Percentiles rank a stretch among this genome's conserved stretches.
These are phyloP conservation scores for Cyprinella venusta DNA, from an alignment of 2,797 vertebrate genomes.

Conservation along the genomic window DNA sequence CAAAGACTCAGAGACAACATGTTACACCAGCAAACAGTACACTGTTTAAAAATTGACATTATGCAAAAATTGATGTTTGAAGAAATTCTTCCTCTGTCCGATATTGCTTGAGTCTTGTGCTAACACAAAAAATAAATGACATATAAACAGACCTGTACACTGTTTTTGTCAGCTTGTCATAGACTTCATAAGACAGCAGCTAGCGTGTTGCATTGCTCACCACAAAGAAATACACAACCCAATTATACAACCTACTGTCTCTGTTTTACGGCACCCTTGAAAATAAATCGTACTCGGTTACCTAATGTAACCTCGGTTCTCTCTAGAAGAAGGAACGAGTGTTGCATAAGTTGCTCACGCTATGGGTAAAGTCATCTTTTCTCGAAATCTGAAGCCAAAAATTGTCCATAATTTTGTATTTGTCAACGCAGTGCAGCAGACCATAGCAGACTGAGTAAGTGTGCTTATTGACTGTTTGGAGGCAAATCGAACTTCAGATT, in stretches of 20 bases:
- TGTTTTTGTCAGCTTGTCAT: constrained; percentile 27
- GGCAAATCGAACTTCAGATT: neutral
- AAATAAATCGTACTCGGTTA: neutral
- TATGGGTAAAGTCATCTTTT: too few relatives aligned
- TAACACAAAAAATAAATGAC: neutral
- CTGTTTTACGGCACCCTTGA: neutral
- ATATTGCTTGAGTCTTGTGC: constrained; percentile 12
- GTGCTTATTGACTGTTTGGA: too few relatives aligned
- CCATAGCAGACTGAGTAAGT: too few relatives aligned
- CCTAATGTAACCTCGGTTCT: too few relatives aligned
- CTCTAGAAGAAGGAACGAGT: too few relatives aligned
- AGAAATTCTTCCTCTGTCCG: constrained; percentile 1
- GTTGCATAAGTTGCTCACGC: too few relatives aligned
- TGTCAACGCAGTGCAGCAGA: too few relatives aligned
- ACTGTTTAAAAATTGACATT: neutral
- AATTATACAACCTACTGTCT: neutral
- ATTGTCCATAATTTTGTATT: too few relatives aligned
- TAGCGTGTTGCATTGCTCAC: neutral
- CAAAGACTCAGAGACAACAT: constrained; percentile 3
- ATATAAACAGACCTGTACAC: constrained; percentile 6
- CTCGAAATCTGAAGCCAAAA: too few relatives aligned
- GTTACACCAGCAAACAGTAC: constrained; percentile 1
- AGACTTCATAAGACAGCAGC: neutral
- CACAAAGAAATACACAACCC: neutral
- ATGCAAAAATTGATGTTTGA: neutral